Base-by-base conservation (phyloP, 2,113 vertebrate species). In the Dicerorhinus sumatrensis region DNA sequence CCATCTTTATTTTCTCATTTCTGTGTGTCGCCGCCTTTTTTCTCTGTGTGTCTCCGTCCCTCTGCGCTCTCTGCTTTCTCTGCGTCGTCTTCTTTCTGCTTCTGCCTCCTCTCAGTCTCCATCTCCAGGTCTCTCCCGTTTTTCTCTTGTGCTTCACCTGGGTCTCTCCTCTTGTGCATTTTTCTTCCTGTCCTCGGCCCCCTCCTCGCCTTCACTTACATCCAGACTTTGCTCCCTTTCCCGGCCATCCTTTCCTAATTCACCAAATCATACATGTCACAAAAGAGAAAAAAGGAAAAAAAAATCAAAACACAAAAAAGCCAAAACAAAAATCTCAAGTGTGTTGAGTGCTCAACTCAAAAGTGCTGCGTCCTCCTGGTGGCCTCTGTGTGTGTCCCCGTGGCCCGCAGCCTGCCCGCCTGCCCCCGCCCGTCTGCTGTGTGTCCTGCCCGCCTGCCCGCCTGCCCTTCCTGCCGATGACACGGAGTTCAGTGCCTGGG, bases 401-500 rank as follows among this genome's bases (percentile, higher is more conserved):
- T 98, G 99, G 99, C 99, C 99, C 99, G 99, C 99, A 99, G 98
- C 98, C 98, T 98, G 97, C 96, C 95, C 85, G 54, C 96, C 94
- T 51, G 69, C 46, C 87, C 89, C 94, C 2, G 0, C 75, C 97
- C 29, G 99, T 99, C 99, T 99, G 99, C 99, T 98, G 98, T 98
- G 99, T 99, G 99, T 99, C 99, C 99, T 97, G 98, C 99, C 99
- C 99, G 96, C 97, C 96, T 94, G 96, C 96, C 96, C 76, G 75
- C 97, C 96, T 87, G 89, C 91, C 96, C 92, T 82, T 93, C 93
- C 94, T 77, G 95, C 97, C 8, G 56, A 95, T 58, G 96, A 98
- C 96, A 97, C 79, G 36, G 98, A 99, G 99, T 99, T 99, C 99
- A 99, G 99, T 99, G 99, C 99, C 99, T 99, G 99, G 99, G 99